Evolutionary conservation across 2,888 invertebrate species (phyloP).

Genomic region (Heterodera filipjevi): DNA sequence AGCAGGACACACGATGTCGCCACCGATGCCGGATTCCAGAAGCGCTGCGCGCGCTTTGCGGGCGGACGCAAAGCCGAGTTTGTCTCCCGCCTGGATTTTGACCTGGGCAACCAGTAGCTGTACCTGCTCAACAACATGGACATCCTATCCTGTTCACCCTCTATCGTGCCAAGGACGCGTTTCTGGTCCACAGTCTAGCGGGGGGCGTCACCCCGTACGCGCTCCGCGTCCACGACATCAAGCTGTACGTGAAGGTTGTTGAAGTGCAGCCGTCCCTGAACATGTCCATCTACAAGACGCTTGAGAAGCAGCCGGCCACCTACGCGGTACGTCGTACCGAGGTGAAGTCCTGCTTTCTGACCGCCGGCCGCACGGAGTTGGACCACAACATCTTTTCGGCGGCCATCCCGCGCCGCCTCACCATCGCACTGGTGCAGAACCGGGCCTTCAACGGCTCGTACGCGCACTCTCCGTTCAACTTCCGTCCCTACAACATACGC

Average conservation of each 20-base stretch:
- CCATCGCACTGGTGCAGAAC: slow-evolving; percentile 28
- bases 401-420: slow-evolving; percentile 36
- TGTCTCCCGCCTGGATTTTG: slow-evolving; percentile 31
- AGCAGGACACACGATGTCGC: slow-evolving; percentile 13
- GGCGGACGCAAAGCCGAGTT: slow-evolving; percentile 12
- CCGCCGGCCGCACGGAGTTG: slow-evolving; percentile 33
- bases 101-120: slow-evolving; percentile 34
- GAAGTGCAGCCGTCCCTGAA: slow-evolving; percentile 32
- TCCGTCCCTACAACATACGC: slow-evolving; percentile 33
- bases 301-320: slow-evolving; percentile 21
- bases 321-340: slow-evolving; percentile 35
- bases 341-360: slow-evolving; percentile 35
- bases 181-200: slow-evolving; percentile 28
- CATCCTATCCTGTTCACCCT: slow-evolving; percentile 32
- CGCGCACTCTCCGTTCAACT: slow-evolving; percentile 36
- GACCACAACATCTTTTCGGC: slow-evolving; percentile 33
- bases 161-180: slow-evolving; percentile 25
- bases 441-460: slow-evolving; percentile 34
- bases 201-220: slow-evolving; percentile 18
- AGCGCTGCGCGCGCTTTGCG: slow-evolving; percentile 4
- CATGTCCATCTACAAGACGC: no score
- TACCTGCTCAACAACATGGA: slow-evolving; percentile 35
- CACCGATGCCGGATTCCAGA: slow-evolving; percentile 14
- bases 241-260: slow-evolving; percentile 30
- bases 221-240: slow-evolving; percentile 19